phyloP scores from a whole-genome alignment of 2,888 invertebrate genomes.

The Polydesmus complanatus region DNA sequence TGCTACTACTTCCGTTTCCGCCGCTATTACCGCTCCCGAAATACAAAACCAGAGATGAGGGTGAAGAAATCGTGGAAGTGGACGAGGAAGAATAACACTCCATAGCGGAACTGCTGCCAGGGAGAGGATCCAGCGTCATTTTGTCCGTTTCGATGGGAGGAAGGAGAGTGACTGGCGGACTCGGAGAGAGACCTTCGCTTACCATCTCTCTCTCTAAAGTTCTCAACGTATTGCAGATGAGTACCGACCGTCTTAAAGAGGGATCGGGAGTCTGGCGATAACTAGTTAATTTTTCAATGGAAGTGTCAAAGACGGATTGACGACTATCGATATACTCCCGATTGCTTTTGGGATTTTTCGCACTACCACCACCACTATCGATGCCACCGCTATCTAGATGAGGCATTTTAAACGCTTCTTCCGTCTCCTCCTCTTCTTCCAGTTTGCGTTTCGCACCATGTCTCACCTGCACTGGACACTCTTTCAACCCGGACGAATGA shows the following conservation, averaged over 20 bases:
- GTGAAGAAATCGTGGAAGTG: not conserved
- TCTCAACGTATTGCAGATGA: conserved; percentile 82
- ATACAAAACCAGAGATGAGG: conserved; percentile 7
- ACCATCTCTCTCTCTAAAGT: conserved; percentile 81
- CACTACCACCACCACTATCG: not conserved
- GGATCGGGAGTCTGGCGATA: conserved; percentile 80
- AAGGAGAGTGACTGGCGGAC: conserved; percentile 1
- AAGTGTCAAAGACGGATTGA: conserved; percentile 76
- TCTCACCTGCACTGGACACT: not conserved
- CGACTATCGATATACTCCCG: conserved; percentile 60
- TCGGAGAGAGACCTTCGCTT: conserved; percentile 33
- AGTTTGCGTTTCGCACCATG: conserved; percentile 16
- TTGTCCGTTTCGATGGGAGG: conserved; percentile 16
- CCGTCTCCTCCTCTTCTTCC: conserved; percentile 14
- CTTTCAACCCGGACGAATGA: not conserved
- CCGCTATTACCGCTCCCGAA: not conserved
- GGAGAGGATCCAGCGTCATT: conserved; percentile 16
- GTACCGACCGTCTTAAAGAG: conserved; percentile 72
- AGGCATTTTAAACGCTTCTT: too few species aligned
- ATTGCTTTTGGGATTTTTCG: not conserved
- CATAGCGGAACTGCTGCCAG: not conserved
- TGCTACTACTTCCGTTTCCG: not conserved
- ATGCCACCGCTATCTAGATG: conserved; percentile 10
- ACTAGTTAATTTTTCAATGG: conserved; percentile 78
- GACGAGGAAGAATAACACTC: not conserved